phyloP scores from a whole-genome alignment of 2,888 invertebrate species.

The Charanyca ferruginea region DNA sequence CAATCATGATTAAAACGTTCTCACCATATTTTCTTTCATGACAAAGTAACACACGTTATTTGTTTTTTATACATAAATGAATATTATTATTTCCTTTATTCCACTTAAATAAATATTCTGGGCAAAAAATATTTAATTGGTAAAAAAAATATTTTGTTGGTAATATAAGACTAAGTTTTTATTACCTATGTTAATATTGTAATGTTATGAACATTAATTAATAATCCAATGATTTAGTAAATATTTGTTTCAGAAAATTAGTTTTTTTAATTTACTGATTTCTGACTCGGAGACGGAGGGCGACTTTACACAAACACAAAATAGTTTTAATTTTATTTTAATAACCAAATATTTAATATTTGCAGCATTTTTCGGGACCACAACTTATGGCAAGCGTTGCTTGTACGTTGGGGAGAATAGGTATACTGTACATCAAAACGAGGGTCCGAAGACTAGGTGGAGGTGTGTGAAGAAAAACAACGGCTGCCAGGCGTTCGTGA shows the following conservation, averaged over 20 bases:
- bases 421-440: slow-evolving; percentile 83
- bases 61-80: too few species aligned
- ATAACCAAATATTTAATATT: slow-evolving; percentile 22
- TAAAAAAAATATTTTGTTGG: too few species aligned
- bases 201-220: too few species aligned
- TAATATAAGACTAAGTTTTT: too few species aligned
- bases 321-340: slow-evolving; percentile 7
- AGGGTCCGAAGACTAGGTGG: slow-evolving; percentile 80
- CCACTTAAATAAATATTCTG: too few species aligned
- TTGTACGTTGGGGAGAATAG: slow-evolving; percentile 75
- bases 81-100: too few species aligned
- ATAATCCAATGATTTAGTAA: too few species aligned
- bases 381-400: slow-evolving; percentile 79
- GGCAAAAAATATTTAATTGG: too few species aligned
- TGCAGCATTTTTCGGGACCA: slow-evolving; percentile 79
- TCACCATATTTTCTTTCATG: background rate
- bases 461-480: slow-evolving; percentile 75
- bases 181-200: too few species aligned
- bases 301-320: too few species aligned
- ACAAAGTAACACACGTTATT: background rate
- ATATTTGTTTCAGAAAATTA: too few species aligned
- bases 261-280: background rate
- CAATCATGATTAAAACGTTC: slow-evolving; percentile 28
- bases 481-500: slow-evolving; percentile 78
- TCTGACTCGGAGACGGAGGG: background rate